These are phyloP conservation scores for Creontiades dilutus DNA, from an alignment of 2,888 invertebrate genomes.

Conservation along the genomic window DNA sequence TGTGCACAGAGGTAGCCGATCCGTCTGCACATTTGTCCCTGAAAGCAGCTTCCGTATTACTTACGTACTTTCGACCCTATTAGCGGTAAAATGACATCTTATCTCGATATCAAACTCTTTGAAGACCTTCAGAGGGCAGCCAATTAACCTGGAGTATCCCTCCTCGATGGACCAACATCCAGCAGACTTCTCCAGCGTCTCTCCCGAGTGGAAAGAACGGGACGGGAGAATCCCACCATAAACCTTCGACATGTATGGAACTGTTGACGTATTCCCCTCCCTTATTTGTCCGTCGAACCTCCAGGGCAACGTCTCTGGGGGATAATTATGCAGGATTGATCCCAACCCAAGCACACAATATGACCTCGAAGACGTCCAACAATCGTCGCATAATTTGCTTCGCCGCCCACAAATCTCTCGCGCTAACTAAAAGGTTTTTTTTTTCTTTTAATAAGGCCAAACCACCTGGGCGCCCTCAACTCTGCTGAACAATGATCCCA, in stretches of 20 bases:
- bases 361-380: conserved; percentile 44
- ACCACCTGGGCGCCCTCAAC: conserved; percentile 20
- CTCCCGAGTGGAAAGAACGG: conserved; percentile 5
- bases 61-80: conserved; percentile 20
- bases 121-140: conserved; percentile 18
- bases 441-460: conserved; percentile 27
- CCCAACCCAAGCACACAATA: conserved; percentile 15
- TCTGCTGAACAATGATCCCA: conserved; percentile 4
- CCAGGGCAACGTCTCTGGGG: background rate
- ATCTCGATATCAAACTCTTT: conserved; percentile 22
- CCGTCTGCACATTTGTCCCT: conserved; percentile 32
- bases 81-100: conserved; percentile 48
- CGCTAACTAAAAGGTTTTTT: conserved; percentile 8
- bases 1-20: conserved; percentile 6
- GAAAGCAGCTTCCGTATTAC: conserved; percentile 33
- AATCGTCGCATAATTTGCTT: conserved; percentile 32
- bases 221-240: conserved; percentile 45
- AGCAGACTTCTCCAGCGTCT: conserved; percentile 10
- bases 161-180: conserved; percentile 13
- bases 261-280: background rate
- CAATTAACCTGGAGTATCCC: conserved; percentile 8
- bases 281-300: conserved; percentile 43
- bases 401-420: background rate
- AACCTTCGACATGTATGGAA: conserved; percentile 25
- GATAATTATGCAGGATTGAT: conserved; percentile 42